Conservation (phyloP, 2,113 vertebrate species). For the mouse (Mus musculus) region GRCm39 chrX:165132501-165133000, state of each 20-base stretch:
- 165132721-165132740: neutral
- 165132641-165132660: neutral
- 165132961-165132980: neutral
- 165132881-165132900: neutral
- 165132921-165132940: neutral
- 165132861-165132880: neutral
- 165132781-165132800: constrained; percentile 13
- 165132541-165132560: neutral
- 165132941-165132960: neutral
- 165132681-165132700: neutral
- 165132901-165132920: neutral
- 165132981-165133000: constrained; percentile 49
- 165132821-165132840: neutral
- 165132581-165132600: constrained; percentile 6
- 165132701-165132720: constrained; percentile 45
- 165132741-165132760: neutral
- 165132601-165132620: neutral
- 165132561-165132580: constrained; percentile 19
- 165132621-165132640: neutral
- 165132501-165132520: neutral
- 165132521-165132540: neutral
- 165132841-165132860: neutral
- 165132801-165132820: neutral
- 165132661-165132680: neutral
- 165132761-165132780: neutral